Conservation (phyloP, 53 echinoderm and acorn worm species). For the Holothuria leucospilota region DNA sequence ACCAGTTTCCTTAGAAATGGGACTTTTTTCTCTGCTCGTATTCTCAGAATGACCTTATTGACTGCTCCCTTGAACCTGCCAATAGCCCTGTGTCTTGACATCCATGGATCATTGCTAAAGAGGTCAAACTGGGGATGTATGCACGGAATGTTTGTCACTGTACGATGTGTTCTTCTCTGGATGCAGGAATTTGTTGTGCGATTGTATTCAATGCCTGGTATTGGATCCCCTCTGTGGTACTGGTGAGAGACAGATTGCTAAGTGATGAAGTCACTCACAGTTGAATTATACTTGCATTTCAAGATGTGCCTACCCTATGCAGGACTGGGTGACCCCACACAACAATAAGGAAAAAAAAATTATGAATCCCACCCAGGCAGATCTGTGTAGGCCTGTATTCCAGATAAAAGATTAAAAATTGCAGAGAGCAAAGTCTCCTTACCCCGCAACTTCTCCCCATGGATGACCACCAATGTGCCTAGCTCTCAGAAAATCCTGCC, state of each 20-base stretch:
- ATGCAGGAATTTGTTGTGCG: slow-evolving; percentile 66
- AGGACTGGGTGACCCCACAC: no score
- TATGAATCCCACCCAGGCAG: no score
- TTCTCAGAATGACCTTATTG: slow-evolving; percentile 82
- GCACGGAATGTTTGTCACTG: slow-evolving; percentile 56
- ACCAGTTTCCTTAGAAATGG: slow-evolving; percentile 76
- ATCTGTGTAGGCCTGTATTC: no score
- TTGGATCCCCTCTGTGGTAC: slow-evolving; percentile 92
- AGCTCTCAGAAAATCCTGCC: no score
- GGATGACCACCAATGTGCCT: no score
- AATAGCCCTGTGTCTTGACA: slow-evolving; percentile 79
- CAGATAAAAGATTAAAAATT: no score
- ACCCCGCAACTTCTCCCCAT: no score
- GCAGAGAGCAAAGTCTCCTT: no score
- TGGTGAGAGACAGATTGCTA: slow-evolving; percentile 16
- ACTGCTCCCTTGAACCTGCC: slow-evolving; percentile 89
- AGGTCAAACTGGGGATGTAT: slow-evolving; percentile 72
- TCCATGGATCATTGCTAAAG: slow-evolving; percentile 92
- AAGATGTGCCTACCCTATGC: no score
- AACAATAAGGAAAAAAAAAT: no score
- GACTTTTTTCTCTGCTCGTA: slow-evolving; percentile 70
- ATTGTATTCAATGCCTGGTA: slow-evolving; percentile 83
- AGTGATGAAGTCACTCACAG: no score
- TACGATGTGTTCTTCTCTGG: slow-evolving; percentile 79
- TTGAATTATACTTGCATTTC: no score